Base-by-base conservation (phyloP, 2,113 vertebrate species). In the Asarcornis scutulata region DNA sequence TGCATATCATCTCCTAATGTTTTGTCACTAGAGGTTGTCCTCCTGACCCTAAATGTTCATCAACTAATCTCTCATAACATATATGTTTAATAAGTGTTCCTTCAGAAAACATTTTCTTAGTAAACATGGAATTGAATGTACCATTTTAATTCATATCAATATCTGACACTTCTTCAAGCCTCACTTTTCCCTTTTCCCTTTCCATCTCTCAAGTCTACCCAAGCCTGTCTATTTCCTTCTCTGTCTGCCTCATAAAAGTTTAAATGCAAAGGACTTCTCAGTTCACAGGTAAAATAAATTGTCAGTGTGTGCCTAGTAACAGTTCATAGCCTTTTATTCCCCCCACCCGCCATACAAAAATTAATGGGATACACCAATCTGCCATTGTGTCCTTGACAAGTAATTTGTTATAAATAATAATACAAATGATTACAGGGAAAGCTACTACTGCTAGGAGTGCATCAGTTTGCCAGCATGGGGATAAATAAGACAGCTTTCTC, bases 351-450 rank as follows among this genome's bases (percentile, higher is more conserved):
- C 44, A 62, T 83, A 87, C 79, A 87, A 96, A 96, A 94, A 93
- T 91, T 93, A 97, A 97, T 95, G 75, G 88, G 42, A 88, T 89
- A 81, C 67, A 89, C 93, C 81, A 84, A 46, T 89, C 62, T 95
- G 77, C 73, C 87, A 92, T 94, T 90, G 82, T 91, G 82, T 69
- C 94, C 88, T 97, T 97, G 95, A 94, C 86, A 78, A 22, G 48
- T 66, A 96, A 97, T 97, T 96, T 97, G 90, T 96, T 94, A 91
- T 73, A 96, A 96, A 97, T 97, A 97, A 97, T 95, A 96, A 93
- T 96, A 96, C 91, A 97, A 96, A 97, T 95, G 34, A 97, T 97
- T 96, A 93, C 44, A 73, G 69, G 27, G 60, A 93, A 88, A 78
- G 36, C 88, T 76, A 79, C 78, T 90, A 92, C 69, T 76, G 72